Base-by-base conservation (phyloP, 2,888 invertebrate species). In the Rhogogaster chlorosoma region DNA sequence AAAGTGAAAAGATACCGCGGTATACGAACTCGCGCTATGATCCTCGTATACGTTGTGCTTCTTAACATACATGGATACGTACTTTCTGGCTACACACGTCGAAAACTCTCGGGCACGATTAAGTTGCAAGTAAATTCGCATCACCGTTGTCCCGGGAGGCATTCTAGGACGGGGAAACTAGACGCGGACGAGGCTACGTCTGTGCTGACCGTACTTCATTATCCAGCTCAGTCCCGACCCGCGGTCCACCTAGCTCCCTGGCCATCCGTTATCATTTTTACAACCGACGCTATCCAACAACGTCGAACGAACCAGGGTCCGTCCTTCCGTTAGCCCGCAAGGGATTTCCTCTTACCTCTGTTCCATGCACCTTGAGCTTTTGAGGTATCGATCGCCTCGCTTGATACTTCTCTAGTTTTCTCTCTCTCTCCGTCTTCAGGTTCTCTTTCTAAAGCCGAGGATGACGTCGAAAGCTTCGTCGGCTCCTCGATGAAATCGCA, bases 221-320 rank as follows among this genome's bases (percentile, higher is more conserved):
- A 93, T 90, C 93, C 92, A 85, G 89, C 38, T 26, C 91, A 92
- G 92, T 90, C 91, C 89, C 90, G 18, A 83, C 83, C 89, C 88
- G 89, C 86, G 90, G 83, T 83, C 83, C 83, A 67, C 64, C 67
- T 29, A 67, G 45, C 83, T 83, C 90, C 91, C 89, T 89, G 93
- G 91, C 93, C 93, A 93, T 93, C 91, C 92, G 93, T 93, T 93
- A 93, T 93, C 93, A 93, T 93, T 93, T 93, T 93, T 93, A 93
- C 93, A 93, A 92, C 93, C 93, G 91, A 92, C 93, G 92, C 93
- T 93, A 93, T 93, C 92, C 92, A 93, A 93, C 93, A 93, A 93
- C 93, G 93, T 93, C 93, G 93, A 93, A 93, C 93, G 93, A 93
- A 29, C 64, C 83, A 38, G 80, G 83, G 83, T 83, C 64, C 83